Evolutionary conservation across 2,888 invertebrate species (phyloP), one percentile per base, ranked within the genome.

Genomic region (Athalia circularis): DNA sequence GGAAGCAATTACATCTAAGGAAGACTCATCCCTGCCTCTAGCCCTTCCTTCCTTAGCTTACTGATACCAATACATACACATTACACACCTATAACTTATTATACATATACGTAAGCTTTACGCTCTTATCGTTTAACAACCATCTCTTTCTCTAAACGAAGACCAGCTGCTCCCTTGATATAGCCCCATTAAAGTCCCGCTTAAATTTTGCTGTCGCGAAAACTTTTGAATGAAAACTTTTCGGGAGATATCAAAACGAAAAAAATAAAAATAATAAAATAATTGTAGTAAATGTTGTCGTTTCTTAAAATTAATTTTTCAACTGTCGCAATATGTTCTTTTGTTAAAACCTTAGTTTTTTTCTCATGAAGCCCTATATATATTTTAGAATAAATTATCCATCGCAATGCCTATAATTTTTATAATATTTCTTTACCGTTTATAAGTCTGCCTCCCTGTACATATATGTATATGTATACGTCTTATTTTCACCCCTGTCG

Each of bases 1-100:
- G 78, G 74, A 78, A 78, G 78, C 74, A 78, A 78, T 78, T 78
- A 78, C 64, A 48, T 78, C 78, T 57, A 50, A 64, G 47, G 54
- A 47, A 78, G 57, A 64, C 75, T 72, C 72, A 70, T 74, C 65
- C 65, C 61, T 77, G 47, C 64, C 70, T 70, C 54, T 61, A 45
- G 52, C 57, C 68, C 43, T 77, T 13, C 43, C 29, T 70, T 70
- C 77, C 48, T 67, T 13, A 72, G 57, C 72, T 72, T 15, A 59
- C 29, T 7, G 6, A 75, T 15, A 54, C 43, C 7, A 9, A 75
- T 50, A 54, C 43, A 75, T 75, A 62, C 29, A 29, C 29, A 29
- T 29, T 29, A 29, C 29, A 29, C 29, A 29, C 29, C 29, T 29
- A 29, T 29, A 29, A 29, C 29, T 29, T 29, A 29, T 29, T 29